A percentile compares a stretch with the other conserved stretches of the same genome.
phyloP scores from a whole-genome alignment of 2,113 vertebrate species.

The Etia nguti region DNA sequence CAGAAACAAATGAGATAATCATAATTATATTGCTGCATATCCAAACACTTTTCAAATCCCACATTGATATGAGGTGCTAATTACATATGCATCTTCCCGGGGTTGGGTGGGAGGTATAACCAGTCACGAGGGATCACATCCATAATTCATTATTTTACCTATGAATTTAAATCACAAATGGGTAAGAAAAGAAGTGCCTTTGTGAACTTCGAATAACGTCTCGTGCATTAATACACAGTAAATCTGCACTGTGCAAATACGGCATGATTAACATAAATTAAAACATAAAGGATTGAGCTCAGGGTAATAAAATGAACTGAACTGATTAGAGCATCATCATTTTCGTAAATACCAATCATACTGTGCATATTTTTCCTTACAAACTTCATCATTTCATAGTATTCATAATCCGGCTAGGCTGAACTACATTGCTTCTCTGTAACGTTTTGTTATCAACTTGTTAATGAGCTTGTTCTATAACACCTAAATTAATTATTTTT shows the following conservation, averaged over 20 bases:
- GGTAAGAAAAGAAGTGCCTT: background rate
- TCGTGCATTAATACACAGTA: background rate
- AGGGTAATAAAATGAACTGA: background rate
- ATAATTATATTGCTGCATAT: conserved; percentile 27
- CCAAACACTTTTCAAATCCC: conserved; percentile 30
- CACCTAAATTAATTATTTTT: background rate
- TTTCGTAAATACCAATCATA: background rate
- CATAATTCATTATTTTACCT: conserved; percentile 48
- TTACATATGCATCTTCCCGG: conserved; percentile 23
- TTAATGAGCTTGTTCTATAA: background rate
- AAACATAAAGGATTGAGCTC: background rate
- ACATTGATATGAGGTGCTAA: conserved; percentile 55
- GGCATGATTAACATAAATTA: background rate
- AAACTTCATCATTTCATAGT: background rate
- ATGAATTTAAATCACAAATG: conserved; percentile 34
- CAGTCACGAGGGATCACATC: conserved; percentile 31
- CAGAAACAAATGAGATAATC: conserved; percentile 27
- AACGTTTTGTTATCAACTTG: background rate
- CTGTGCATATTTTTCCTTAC: background rate
- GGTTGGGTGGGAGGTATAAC: background rate
- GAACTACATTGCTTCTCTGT: background rate
- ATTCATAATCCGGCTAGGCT: background rate
- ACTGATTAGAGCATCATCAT: background rate
- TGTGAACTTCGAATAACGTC: background rate
- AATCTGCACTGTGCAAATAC: background rate